Conservation (phyloP, 1,140 invertebrate genomes). For the Neodiprion lecontei region DNA sequence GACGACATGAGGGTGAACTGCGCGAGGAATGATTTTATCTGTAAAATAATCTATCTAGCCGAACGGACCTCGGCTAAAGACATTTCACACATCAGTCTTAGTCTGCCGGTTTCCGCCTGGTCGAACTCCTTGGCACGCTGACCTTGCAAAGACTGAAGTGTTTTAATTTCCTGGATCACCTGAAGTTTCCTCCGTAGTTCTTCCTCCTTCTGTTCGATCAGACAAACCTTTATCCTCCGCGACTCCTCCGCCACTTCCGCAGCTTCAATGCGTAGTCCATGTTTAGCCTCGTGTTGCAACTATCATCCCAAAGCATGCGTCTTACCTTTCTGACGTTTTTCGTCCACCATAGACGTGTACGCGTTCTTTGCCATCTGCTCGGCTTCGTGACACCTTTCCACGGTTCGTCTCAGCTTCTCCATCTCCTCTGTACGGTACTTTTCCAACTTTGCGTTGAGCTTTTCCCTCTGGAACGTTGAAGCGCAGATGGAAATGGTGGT, state of each 20-base stretch:
- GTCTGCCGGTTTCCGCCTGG: not conserved
- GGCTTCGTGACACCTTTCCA: slow-evolving; percentile 1
- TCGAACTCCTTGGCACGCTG: not conserved
- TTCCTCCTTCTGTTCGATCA: slow-evolving; percentile 8
- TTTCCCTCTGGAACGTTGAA: not conserved
- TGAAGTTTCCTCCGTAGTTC: slow-evolving; percentile 9
- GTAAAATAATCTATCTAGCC: no score
- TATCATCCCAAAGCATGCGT: not conserved
- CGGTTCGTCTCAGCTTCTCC: not conserved
- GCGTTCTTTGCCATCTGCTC: slow-evolving; percentile 4
- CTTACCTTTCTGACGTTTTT: slow-evolving; percentile 16
- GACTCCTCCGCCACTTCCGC: slow-evolving; percentile 12
- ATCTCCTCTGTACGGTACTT: not conserved
- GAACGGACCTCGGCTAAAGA: slow-evolving; percentile 8
- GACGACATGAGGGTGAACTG: not conserved
- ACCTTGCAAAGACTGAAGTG: not conserved
- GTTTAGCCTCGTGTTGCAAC: not conserved
- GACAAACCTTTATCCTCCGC: not conserved
- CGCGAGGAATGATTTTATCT: not conserved
- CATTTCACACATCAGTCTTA: slow-evolving; percentile 16
- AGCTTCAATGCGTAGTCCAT: not conserved
- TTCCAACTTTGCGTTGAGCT: slow-evolving; percentile 13
- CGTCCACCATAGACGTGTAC: slow-evolving; percentile 1
- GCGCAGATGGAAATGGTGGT: not conserved
- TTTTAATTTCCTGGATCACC: slow-evolving; percentile 14